Evolutionary conservation across 1,140 invertebrate genomes (phyloP), one percentile per base, ranked within the genome.

Genomic region (Drosophila orosa): DNA sequence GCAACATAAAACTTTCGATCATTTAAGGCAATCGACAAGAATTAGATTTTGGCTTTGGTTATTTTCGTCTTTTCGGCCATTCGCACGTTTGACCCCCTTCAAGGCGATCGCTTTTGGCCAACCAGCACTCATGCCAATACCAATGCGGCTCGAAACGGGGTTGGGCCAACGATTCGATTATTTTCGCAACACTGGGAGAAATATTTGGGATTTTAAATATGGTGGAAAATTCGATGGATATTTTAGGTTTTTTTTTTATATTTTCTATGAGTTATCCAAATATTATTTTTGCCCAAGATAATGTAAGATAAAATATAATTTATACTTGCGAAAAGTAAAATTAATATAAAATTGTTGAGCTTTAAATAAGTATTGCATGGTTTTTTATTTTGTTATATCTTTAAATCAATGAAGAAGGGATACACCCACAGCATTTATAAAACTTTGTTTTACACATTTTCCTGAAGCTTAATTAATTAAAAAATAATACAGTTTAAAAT

Each of bases 1-100:
- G 24, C 56, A 45, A 66, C 60, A 73, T 63, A 80, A 59, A 74
- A 61, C 80, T 66, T 66, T 83, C 50, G 75, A 79, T 79, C 75
- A 47, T 59, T 50, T 62, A 79, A 74, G 57, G 78, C 56, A 76
- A 37, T 48, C 33, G 54, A 57, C 77, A 75, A 75, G 59, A 40
- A 66, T 57, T 57, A 75, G 37, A 65, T 55, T 52, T 24, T 56
- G 71, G 52, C 50, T 56, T 54, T 62, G 19, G 33, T 29, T 65
- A 39, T 65, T 56, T 71, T 59, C 42, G 55, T 37, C 55, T 55
- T 48, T 54, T 56, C 39, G 71, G 31, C 37, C 48, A 65, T 71
- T 80, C 56, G 74, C 83, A 86, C 83, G 82, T 86, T 59, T 86
- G 82, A 86, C 82, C 83, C 75, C 77, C 78, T 86, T 86, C 69